phyloP scores from a whole-genome alignment of 2,888 invertebrate genomes.

The Rhagonycha fulva region DNA sequence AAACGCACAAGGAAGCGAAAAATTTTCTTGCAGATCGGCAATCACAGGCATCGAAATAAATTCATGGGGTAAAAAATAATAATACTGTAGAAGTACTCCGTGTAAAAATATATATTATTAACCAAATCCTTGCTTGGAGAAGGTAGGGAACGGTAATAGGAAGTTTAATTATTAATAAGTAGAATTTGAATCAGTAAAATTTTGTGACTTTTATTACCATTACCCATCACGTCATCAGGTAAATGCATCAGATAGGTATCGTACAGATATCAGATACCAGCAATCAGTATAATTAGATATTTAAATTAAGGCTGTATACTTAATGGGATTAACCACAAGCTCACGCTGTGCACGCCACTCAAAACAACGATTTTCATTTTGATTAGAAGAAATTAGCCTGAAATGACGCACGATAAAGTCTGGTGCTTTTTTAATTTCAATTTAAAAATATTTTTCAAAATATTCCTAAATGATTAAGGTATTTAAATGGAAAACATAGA shows the following conservation, averaged over 20 bases:
- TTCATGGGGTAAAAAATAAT: background rate
- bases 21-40: background rate
- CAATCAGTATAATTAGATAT: constrained; percentile 47
- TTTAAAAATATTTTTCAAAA: background rate
- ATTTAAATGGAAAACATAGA: background rate
- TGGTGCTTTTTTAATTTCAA: constrained; percentile 3
- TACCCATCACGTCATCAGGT: constrained; percentile 34
- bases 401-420: constrained; percentile 13
- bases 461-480: background rate
- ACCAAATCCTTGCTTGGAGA: background rate
- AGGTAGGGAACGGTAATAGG: background rate
- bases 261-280: constrained; percentile 38
- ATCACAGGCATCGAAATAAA: background rate
- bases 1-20: background rate
- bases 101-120: background rate
- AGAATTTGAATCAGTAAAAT: constrained; percentile 20
- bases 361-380: constrained; percentile 33
- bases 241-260: constrained; percentile 41
- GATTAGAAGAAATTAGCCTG: constrained; percentile 33
- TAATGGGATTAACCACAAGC: constrained; percentile 35
- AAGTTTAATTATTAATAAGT: background rate
- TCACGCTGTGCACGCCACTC: constrained; percentile 35
- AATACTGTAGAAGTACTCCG: background rate
- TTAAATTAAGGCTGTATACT: constrained; percentile 40
- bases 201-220: constrained; percentile 1